Evolutionary conservation across 35 echinoderm and acorn worm genomes (phyloP).

Genomic region (Anneissia japonica): DNA sequence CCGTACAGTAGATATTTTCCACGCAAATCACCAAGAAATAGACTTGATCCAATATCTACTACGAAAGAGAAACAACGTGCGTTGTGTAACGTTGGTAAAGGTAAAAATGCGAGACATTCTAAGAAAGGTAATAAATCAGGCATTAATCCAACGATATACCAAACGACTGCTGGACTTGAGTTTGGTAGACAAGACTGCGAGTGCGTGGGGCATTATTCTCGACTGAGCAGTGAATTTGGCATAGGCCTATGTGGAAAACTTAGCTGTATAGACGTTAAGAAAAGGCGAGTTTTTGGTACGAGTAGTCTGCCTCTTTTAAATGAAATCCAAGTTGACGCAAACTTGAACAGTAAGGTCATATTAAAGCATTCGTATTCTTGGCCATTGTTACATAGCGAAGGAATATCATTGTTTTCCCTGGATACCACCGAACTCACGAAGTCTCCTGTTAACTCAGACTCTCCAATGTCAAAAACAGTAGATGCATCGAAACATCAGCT

Average conservation of each 20-base stretch:
- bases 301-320: background rate
- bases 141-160: background rate
- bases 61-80: too few relatives aligned
- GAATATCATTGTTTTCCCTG: too few relatives aligned
- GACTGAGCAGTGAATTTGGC: too few relatives aligned
- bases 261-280: too few relatives aligned
- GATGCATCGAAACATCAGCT: background rate
- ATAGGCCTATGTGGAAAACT: too few relatives aligned
- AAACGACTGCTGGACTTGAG: background rate
- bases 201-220: too few relatives aligned
- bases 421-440: too few relatives aligned
- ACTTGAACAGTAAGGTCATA: background rate
- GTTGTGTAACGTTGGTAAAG: background rate
- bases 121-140: background rate
- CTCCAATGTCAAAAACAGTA: background rate
- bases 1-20: background rate
- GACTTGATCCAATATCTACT: background rate
- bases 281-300: too few relatives aligned
- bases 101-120: background rate
- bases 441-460: too few relatives aligned
- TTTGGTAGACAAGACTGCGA: background rate
- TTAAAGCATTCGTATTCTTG: background rate
- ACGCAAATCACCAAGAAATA: background rate
- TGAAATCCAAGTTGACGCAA: background rate
- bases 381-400: background rate